phyloP scores from a whole-genome alignment of 2,888 invertebrate genomes.

The Tridacna crocea region DNA sequence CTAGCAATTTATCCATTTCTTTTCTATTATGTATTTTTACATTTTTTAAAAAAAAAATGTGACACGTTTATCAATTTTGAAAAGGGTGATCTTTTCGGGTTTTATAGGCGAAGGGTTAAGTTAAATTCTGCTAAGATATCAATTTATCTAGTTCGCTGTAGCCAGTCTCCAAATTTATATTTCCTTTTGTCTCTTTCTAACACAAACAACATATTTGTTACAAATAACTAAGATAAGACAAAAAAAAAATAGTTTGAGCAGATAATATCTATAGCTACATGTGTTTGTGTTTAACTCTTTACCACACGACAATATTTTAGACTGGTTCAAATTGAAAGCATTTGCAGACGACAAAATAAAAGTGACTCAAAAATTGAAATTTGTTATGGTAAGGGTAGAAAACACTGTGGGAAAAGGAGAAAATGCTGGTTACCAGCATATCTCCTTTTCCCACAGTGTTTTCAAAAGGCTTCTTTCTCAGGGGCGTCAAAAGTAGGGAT shows the following conservation, averaged over 20 bases:
- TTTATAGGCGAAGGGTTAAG: too few relatives aligned
- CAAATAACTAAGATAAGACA: neutral
- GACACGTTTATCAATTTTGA: neutral
- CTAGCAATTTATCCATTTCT: neutral
- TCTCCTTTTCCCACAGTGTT: neutral
- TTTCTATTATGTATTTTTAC: neutral
- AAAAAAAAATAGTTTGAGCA: too few relatives aligned
- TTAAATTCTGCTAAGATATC: neutral
- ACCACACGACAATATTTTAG: neutral
- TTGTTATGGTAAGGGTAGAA: neutral
- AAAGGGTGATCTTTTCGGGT: neutral
- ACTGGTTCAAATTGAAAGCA: too few relatives aligned
- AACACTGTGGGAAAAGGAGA: neutral
- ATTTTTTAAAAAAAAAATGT: neutral
- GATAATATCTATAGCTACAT: too few relatives aligned
- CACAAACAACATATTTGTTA: neutral
- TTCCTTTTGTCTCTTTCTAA: neutral
- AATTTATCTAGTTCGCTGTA: neutral
- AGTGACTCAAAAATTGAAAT: too few relatives aligned
- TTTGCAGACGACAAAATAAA: too few relatives aligned
- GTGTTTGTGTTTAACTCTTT: neutral
- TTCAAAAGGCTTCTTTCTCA: too few relatives aligned
- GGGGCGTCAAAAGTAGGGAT: too few relatives aligned
- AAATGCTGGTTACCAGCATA: neutral
- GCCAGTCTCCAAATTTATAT: neutral